phyloP scores from a whole-genome alignment of 1,140 invertebrate species.

The Maniola jurtina region DNA sequence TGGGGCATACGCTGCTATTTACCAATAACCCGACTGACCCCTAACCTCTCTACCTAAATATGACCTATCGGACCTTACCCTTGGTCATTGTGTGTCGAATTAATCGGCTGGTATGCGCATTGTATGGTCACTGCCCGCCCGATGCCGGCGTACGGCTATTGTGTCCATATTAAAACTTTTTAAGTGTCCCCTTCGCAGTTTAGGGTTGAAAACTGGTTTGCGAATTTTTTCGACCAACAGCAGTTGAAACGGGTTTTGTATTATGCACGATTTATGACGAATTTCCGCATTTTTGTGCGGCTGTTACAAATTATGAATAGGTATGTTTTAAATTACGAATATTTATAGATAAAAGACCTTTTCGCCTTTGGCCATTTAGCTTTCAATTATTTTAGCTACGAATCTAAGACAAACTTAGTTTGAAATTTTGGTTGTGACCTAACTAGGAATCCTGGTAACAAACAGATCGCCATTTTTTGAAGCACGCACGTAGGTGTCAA shows the following conservation, averaged over 20 bases:
- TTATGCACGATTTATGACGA: slow-evolving; percentile 31
- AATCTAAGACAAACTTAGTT: no score
- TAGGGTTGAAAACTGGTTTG: slow-evolving; percentile 62
- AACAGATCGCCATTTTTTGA: no score
- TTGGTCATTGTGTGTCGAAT: slow-evolving; percentile 67
- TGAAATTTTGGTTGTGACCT: no score
- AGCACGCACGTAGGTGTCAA: no score
- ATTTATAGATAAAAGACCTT: no score
- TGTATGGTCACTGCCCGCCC: slow-evolving; percentile 63
- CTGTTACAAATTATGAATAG: neutral
- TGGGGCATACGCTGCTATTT: slow-evolving; percentile 63
- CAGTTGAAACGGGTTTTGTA: slow-evolving; percentile 33
- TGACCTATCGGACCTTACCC: slow-evolving; percentile 65
- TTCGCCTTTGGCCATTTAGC: no score
- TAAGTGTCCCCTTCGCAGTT: slow-evolving; percentile 56
- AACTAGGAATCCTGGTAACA: no score
- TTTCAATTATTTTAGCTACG: no score
- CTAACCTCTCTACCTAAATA: slow-evolving; percentile 74
- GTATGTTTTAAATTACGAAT: no score
- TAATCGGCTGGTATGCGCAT: slow-evolving; percentile 68
- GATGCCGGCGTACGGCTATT: slow-evolving; percentile 46
- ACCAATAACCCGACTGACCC: slow-evolving; percentile 69
- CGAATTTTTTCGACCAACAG: slow-evolving; percentile 47
- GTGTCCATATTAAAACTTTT: slow-evolving; percentile 68
- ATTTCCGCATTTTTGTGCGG: slow-evolving; percentile 36